Base-by-base conservation (phyloP, 2,113 vertebrate species). In the Megaceryle maxima region DNA sequence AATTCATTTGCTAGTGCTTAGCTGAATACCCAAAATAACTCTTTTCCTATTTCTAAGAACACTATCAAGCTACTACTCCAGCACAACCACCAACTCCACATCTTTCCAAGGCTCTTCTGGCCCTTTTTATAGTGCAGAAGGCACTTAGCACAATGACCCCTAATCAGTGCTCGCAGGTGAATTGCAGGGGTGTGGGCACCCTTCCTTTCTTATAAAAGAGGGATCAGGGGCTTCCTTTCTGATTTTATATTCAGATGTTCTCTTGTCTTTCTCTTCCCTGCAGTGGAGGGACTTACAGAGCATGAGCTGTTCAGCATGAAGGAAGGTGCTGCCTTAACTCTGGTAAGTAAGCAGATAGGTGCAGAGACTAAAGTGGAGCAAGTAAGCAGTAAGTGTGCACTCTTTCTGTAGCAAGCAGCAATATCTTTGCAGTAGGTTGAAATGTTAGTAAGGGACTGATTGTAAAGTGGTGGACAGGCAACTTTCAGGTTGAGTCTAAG, bases 71-170 rank as follows among this genome's bases (percentile, higher is more conserved):
- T 50, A 8, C 4, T 39, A 51, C 21, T 1, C 39, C 31, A 44
- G 1, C 7, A 50, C 1, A 75, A 72, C 8, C 8, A 67, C 1
- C 11, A 78, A 9, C 7, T 1, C 11, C 2, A 72, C 3, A 2
- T 4, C 17, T 60, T 6, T 21, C 16, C 16, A 24, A 24, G 26
- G 2, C n/a, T 24, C 2, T 41, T 10, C 31, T 55, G n/a, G 41
- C 33, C 37, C 46, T 69, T 80, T 76, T 90, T 50, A 44, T 37
- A 41, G 39, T 29, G 39, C 20, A 74, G 50, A 50, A 86, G 66
- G 31, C 62, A n/a, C 16, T 80, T 67, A 70, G 56, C 16, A 39
- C 59, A 35, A 14, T 48, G 15, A 28, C 10, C 12, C 17, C n/a
- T 46, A 43, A 43, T 67, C 22, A 83, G 50, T 48, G 51, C 60